Conservation (phyloP, 1,140 invertebrate species). For the Ips nitidus region DNA sequence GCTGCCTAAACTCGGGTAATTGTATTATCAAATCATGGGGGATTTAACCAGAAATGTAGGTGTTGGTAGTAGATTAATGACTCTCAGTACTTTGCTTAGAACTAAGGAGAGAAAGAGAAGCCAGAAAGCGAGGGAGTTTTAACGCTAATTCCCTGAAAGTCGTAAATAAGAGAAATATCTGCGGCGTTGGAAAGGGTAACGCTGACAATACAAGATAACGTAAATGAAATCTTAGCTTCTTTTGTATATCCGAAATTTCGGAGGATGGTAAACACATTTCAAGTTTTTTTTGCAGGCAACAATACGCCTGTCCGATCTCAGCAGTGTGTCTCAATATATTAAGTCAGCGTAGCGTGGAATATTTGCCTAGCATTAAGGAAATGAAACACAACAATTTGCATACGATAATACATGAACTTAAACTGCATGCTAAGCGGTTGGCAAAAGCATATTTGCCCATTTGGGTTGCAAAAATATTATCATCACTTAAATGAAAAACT, state of each 20-base stretch:
- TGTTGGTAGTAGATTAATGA: slow-evolving; percentile 17
- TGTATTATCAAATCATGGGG: slow-evolving; percentile 19
- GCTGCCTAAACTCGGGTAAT: slow-evolving; percentile 3
- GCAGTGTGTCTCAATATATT: not conserved
- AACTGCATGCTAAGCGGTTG: not conserved
- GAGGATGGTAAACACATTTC: no score
- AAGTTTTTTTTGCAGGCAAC: no score
- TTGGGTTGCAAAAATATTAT: no score
- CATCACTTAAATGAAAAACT: no score
- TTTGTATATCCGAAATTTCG: slow-evolving; percentile 2
- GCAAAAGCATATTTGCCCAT: not conserved
- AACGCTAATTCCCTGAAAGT: slow-evolving; percentile 13
- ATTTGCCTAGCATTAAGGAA: slow-evolving; percentile 13
- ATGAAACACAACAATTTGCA: slow-evolving; percentile 13
- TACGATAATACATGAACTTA: slow-evolving; percentile 13
- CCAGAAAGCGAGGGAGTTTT: not conserved
- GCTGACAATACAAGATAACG: not conserved
- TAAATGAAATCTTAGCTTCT: slow-evolving; percentile 8
- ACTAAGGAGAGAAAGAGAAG: not conserved
- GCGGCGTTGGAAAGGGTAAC: not conserved
- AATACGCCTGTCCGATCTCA: not conserved
- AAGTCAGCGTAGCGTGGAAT: slow-evolving; percentile 3
- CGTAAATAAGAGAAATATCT: slow-evolving; percentile 9
- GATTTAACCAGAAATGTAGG: slow-evolving; percentile 17
- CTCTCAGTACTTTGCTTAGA: slow-evolving; percentile 15